phyloP scores from a whole-genome alignment of 2,113 vertebrate species.

The Spermophilus dauricus region DNA sequence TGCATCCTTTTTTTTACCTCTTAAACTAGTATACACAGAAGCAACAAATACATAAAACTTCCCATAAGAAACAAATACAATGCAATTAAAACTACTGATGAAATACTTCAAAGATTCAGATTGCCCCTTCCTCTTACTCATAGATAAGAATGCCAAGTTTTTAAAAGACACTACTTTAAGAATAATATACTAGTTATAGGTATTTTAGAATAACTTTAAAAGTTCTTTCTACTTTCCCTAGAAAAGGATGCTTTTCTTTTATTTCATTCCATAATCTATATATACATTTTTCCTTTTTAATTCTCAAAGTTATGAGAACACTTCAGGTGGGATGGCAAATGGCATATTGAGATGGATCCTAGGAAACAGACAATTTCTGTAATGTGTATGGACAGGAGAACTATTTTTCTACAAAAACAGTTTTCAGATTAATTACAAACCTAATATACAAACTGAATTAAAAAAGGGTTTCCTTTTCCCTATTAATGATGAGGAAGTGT shows the following conservation, averaged over 20 bases:
- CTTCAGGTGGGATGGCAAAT: not conserved
- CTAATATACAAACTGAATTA: not conserved
- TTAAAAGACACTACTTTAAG: not conserved
- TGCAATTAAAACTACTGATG: constrained; percentile 29
- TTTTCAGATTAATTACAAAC: not conserved
- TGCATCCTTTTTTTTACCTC: not conserved
- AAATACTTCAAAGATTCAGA: constrained; percentile 28
- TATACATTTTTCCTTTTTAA: not conserved
- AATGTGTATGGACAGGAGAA: not conserved
- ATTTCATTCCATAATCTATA: constrained; percentile 6
- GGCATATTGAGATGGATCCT: not conserved
- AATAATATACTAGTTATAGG: not conserved
- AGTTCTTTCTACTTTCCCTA: not conserved
- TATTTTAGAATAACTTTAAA: constrained; percentile 41
- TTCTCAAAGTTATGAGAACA: constrained; percentile 7
- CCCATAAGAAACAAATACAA: not conserved
- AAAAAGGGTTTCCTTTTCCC: not conserved
- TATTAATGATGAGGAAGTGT: not conserved
- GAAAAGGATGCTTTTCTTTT: not conserved
- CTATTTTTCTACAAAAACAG: not conserved
- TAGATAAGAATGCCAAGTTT: not conserved
- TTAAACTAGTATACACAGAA: constrained; percentile 41
- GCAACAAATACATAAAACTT: not conserved
- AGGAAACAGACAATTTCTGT: not conserved
- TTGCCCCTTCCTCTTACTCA: not conserved